Evolutionary conservation across 2,888 invertebrate genomes (phyloP).

Genomic region (Pomacea canaliculata): DNA sequence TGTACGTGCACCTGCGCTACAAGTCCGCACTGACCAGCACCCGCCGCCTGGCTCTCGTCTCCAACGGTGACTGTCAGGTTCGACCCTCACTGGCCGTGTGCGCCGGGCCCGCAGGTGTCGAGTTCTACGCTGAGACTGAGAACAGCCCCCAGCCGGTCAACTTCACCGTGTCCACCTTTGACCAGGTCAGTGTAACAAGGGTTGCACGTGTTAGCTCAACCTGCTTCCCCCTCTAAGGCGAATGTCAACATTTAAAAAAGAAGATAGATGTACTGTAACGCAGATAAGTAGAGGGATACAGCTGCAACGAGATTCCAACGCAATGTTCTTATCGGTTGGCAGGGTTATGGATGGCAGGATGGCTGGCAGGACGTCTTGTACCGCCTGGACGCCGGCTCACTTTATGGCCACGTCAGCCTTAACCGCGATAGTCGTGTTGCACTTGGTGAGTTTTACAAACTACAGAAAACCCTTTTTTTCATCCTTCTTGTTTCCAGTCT

Average conservation of each 20-base stretch:
- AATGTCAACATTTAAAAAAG: no score
- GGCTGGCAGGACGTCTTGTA: slow-evolving; percentile 24
- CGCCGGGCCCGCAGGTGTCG: slow-evolving; percentile 31
- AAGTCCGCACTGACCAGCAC: slow-evolving; percentile 26
- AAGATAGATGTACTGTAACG: no score
- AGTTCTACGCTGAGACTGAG: slow-evolving; percentile 43
- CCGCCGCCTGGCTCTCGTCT: slow-evolving; percentile 39
- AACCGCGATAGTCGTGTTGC: background rate
- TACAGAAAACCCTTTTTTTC: no score
- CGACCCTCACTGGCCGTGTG: slow-evolving; percentile 39
- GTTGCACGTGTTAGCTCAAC: no score
- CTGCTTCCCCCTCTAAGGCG: no score
- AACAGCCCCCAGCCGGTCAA: slow-evolving; percentile 24
- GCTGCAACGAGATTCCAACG: no score
- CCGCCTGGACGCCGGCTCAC: slow-evolving; percentile 16
- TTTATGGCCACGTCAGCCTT: slow-evolving; percentile 15
- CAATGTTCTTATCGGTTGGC: no score
- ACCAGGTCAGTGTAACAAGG: slow-evolving; percentile 2
- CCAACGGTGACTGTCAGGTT: slow-evolving; percentile 51
- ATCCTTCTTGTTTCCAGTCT: no score
- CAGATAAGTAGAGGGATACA: no score
- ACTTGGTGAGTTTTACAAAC: slow-evolving; percentile 13
- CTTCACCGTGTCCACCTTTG: slow-evolving; percentile 24
- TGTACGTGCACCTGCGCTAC: slow-evolving; percentile 47
- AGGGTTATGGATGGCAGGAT: no score